These are phyloP conservation scores for Pocillopora meandrina DNA, from an alignment of 92 coral and sea anemone genomes.

Conservation along the genomic window DNA sequence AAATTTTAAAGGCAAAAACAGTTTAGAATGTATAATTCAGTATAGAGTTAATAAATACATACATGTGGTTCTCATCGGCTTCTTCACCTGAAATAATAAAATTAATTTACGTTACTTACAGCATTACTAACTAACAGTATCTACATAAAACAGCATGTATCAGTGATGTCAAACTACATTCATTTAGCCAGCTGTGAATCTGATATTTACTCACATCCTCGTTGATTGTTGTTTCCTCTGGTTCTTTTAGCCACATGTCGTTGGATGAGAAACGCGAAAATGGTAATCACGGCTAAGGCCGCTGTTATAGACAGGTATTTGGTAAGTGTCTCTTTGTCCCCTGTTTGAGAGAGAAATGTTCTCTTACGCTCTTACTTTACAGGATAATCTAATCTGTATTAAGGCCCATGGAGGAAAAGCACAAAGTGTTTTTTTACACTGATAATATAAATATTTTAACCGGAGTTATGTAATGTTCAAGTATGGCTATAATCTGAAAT, in stretches of 20 bases:
- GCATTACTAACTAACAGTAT: not conserved
- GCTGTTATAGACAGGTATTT: slow-evolving; percentile 27
- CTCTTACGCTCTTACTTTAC: not conserved
- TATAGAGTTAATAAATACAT: not conserved
- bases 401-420: no score
- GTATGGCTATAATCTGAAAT: no score
- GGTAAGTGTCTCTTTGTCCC: not conserved
- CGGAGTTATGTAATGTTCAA: no score
- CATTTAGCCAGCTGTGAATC: not conserved
- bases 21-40: not conserved
- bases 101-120: not conserved
- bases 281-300: slow-evolving; percentile 10
- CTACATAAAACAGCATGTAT: not conserved
- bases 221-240: not conserved
- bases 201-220: not conserved
- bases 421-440: no score
- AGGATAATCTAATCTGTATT: no score
- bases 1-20: no score
- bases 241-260: slow-evolving; percentile 12
- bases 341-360: not conserved
- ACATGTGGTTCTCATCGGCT: not conserved
- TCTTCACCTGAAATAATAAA: slow-evolving; percentile 8
- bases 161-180: not conserved
- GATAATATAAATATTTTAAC: no score
- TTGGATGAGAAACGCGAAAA: slow-evolving; percentile 2